A percentile compares a stretch with the other conserved stretches of the same genome.
phyloP scores from a whole-genome alignment of 2,888 invertebrate genomes.

The Hofmannophila pseudospretella region DNA sequence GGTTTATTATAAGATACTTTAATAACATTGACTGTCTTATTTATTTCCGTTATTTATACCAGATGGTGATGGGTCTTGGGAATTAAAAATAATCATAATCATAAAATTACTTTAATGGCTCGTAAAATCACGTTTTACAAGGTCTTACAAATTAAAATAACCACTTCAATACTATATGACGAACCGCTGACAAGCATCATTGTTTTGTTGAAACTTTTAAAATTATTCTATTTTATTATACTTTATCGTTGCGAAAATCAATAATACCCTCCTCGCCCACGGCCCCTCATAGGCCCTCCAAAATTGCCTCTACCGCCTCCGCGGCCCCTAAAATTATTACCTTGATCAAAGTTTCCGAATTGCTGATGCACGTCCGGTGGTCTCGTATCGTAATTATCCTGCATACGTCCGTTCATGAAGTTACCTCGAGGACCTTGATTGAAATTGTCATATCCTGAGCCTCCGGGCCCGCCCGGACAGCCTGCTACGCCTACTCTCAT shows the following conservation, averaged over 20 bases:
- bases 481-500: too few relatives aligned
- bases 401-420: slow-evolving; percentile 34
- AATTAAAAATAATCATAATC: neutral
- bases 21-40: neutral
- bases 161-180: too few relatives aligned
- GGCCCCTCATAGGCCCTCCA: slow-evolving; percentile 33
- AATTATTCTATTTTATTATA: too few relatives aligned
- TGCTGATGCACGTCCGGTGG: slow-evolving; percentile 19
- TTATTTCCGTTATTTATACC: too few relatives aligned
- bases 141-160: too few relatives aligned
- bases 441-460: neutral
- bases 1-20: neutral
- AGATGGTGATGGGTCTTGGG: neutral
- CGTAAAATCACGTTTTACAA: too few relatives aligned
- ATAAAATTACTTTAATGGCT: neutral
- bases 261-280: slow-evolving; percentile 39
- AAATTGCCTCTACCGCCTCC: slow-evolving; percentile 31
- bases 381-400: slow-evolving; percentile 25
- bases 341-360: slow-evolving; percentile 25
- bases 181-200: too few relatives aligned
- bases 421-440: slow-evolving; percentile 35
- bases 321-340: slow-evolving; percentile 37
- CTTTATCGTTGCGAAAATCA: slow-evolving; percentile 4
- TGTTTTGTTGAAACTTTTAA: too few relatives aligned
- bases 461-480: neutral